Evolutionary conservation across 2,113 vertebrate species (phyloP).

Genomic region (Anhinga rufa): DNA sequence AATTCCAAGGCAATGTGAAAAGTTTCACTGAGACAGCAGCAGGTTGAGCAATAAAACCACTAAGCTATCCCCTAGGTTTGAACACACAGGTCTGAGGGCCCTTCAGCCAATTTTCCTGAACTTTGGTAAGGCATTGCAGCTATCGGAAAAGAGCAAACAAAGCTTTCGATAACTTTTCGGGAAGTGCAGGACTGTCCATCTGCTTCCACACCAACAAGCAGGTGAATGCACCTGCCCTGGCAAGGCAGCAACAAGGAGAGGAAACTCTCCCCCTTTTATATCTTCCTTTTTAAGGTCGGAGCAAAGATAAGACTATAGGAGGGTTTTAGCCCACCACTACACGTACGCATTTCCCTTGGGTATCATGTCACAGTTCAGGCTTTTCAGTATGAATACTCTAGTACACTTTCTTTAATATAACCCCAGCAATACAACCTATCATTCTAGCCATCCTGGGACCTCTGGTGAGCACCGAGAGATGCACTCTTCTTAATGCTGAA

Average conservation of each 20-base stretch:
- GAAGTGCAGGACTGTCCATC: neutral
- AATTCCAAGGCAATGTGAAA: neutral
- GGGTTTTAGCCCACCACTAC: neutral
- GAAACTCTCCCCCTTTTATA: neutral
- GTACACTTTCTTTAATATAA: neutral
- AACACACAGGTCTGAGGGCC: neutral
- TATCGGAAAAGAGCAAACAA: slow-evolving; percentile 28
- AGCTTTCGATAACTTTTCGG: neutral
- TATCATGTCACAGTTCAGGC: neutral
- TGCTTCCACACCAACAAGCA: neutral
- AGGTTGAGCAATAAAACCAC: neutral
- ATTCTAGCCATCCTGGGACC: neutral
- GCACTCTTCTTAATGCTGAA: neutral
- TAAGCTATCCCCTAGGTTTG: neutral
- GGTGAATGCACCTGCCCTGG: neutral
- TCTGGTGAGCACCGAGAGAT: neutral
- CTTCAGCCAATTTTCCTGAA: slow-evolving; percentile 35
- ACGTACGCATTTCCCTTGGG: accelerated
- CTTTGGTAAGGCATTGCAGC: slow-evolving; percentile 31
- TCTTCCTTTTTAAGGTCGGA: neutral
- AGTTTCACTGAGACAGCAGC: neutral
- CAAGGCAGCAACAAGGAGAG: neutral
- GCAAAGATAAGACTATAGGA: neutral
- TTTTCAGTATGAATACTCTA: neutral
- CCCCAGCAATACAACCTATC: neutral